Percentiles rank a stretch among this genome's conserved stretches.
phyloP scores from a whole-genome alignment of 2,888 invertebrate genomes.

The Phasia obesa region DNA sequence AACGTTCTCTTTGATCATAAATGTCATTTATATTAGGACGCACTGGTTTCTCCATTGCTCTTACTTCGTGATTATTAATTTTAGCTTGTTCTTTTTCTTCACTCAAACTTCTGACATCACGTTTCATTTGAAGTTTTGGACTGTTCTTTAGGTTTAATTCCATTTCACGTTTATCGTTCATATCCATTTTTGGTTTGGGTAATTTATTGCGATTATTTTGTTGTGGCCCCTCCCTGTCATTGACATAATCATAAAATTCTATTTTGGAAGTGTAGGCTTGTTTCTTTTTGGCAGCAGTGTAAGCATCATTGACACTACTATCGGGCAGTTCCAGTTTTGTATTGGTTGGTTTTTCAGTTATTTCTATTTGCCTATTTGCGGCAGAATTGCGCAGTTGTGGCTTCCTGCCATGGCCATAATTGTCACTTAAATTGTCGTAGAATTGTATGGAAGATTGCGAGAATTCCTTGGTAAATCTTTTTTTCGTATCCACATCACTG shows the following conservation, averaged over 20 bases:
- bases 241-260: conserved; percentile 80
- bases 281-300: conserved; percentile 75
- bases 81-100: conserved; percentile 60
- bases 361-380: conserved; percentile 63
- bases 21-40: neutral
- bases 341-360: conserved; percentile 76
- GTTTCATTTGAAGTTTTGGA: conserved; percentile 79
- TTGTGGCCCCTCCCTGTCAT: conserved; percentile 72
- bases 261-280: conserved; percentile 80
- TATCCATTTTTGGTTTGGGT: conserved; percentile 77
- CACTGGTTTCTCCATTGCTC: neutral
- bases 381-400: conserved; percentile 24
- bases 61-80: conserved; percentile 54
- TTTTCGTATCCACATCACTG: conserved; percentile 77
- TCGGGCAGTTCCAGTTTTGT: conserved; percentile 70
- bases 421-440: conserved; percentile 77
- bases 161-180: conserved; percentile 79
- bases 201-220: conserved; percentile 75
- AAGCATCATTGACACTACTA: conserved; percentile 70
- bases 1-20: conserved; percentile 11
- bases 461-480: conserved; percentile 80
- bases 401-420: conserved; percentile 38
- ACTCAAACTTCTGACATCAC: conserved; percentile 76
- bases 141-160: conserved; percentile 80
- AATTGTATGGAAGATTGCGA: conserved; percentile 81